Conservation (phyloP, 1,140 invertebrate genomes). For the Aplysia californica region DNA sequence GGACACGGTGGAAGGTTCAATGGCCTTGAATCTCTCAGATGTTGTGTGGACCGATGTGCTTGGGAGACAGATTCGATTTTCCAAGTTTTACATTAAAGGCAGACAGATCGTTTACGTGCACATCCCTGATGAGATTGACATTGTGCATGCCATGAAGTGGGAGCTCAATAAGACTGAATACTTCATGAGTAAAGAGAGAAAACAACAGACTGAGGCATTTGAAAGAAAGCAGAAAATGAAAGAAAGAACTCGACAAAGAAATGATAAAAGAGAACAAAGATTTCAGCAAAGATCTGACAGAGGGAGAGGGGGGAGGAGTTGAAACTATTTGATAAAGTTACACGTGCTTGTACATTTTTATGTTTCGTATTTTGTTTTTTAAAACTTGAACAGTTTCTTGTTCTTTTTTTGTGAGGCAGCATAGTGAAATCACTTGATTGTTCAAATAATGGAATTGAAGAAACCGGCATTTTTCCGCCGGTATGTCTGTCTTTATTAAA, state of each 20-base stretch:
- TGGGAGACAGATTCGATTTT: slow-evolving; percentile 68
- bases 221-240: not conserved
- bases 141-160: slow-evolving; percentile 47
- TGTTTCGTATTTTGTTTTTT: no score
- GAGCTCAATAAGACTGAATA: slow-evolving; percentile 20
- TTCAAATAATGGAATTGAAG: no score
- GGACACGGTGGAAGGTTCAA: slow-evolving; percentile 74
- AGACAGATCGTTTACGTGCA: slow-evolving; percentile 77
- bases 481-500: no score
- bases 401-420: not conserved
- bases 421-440: no score
- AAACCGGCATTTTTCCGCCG: no score
- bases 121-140: slow-evolving; percentile 70
- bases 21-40: slow-evolving; percentile 76
- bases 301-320: no score
- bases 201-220: not conserved
- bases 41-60: slow-evolving; percentile 73
- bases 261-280: no score
- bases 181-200: slow-evolving; percentile 18
- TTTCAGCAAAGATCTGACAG: no score
- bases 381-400: not conserved
- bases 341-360: no score
- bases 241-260: not conserved
- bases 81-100: slow-evolving; percentile 74
- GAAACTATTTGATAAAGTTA: no score